These are phyloP conservation scores for Heptranchias perlo DNA, from an alignment of 2,113 vertebrate genomes.

Conservation along the genomic window DNA sequence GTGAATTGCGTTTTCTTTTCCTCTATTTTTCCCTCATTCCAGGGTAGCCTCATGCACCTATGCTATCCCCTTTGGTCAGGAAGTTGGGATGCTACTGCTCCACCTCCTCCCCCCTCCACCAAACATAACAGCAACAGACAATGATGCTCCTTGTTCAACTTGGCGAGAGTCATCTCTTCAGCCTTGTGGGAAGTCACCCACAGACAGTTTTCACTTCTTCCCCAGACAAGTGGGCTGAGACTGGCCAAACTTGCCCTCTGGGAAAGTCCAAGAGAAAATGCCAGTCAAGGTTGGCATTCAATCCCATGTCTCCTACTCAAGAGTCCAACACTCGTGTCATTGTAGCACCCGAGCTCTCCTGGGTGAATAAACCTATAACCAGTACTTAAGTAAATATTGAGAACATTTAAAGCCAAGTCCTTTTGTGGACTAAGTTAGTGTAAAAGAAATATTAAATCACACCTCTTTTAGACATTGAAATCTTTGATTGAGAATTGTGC, in stretches of 20 bases:
- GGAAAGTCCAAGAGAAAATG: conserved; percentile 23
- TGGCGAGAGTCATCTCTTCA: conserved; percentile 10
- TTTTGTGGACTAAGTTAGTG: background rate
- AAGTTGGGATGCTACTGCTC: background rate
- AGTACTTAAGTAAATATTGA: background rate
- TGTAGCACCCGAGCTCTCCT: conserved; percentile 11
- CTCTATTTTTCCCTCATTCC: conserved; percentile 5
- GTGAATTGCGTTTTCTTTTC: background rate
- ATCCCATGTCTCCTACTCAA: background rate
- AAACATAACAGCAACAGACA: conserved; percentile 27
- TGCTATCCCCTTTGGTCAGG: background rate
- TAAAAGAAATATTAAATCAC: background rate
- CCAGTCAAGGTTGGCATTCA: background rate
- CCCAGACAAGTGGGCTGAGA: conserved; percentile 8
- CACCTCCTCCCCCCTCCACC: background rate
- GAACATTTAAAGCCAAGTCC: background rate
- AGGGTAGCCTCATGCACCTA: background rate
- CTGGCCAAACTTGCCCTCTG: background rate
- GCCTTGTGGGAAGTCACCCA: conserved; percentile 20
- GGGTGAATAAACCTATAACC: background rate
- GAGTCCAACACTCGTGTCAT: background rate
- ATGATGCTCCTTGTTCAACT: conserved; percentile 20
- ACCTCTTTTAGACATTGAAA: background rate
- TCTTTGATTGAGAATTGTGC: background rate
- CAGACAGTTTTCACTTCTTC: conserved; percentile 14